Percentiles rank a stretch among this genome's conserved stretches.
These are phyloP conservation scores for Orthosia gothica DNA, from an alignment of 2,888 invertebrate genomes.

Conservation along the genomic window DNA sequence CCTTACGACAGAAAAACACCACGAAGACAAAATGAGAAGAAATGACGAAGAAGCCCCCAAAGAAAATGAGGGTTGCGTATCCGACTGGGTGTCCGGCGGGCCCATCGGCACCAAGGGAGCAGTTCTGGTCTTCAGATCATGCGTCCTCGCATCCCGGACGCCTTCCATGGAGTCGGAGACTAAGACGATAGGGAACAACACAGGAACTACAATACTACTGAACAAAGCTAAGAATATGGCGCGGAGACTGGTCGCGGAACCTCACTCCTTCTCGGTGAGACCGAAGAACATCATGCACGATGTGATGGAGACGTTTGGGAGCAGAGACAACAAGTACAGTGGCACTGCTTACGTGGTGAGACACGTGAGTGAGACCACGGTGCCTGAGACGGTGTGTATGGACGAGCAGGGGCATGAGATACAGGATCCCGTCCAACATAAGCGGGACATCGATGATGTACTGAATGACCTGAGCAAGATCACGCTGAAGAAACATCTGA, in stretches of 20 bases:
- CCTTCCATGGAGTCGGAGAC: slow-evolving; percentile 88
- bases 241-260: slow-evolving; percentile 84
- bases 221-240: slow-evolving; percentile 90
- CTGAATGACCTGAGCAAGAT: slow-evolving; percentile 88
- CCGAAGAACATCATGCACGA: slow-evolving; percentile 89
- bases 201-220: slow-evolving; percentile 84
- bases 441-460: slow-evolving; percentile 86
- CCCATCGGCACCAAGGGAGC: slow-evolving; percentile 92
- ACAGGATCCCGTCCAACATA: slow-evolving; percentile 19
- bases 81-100: slow-evolving; percentile 92
- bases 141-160: slow-evolving; percentile 90
- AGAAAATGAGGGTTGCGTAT: slow-evolving; percentile 81
- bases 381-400: slow-evolving; percentile 76
- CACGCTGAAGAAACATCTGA: slow-evolving; percentile 86
- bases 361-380: slow-evolving; percentile 83
- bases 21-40: slow-evolving; percentile 85
- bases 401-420: slow-evolving; percentile 85
- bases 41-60: slow-evolving; percentile 80
- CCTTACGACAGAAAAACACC: slow-evolving; percentile 78
- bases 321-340: slow-evolving; percentile 77
- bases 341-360: slow-evolving; percentile 85
- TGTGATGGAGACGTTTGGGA: slow-evolving; percentile 89
- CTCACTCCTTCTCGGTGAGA: slow-evolving; percentile 84
- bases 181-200: slow-evolving; percentile 85
- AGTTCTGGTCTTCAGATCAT: slow-evolving; percentile 93